These are phyloP conservation scores for Pipistrellus pygmaeus DNA, from an alignment of 2,797 vertebrate species.

Conservation along the genomic window DNA sequence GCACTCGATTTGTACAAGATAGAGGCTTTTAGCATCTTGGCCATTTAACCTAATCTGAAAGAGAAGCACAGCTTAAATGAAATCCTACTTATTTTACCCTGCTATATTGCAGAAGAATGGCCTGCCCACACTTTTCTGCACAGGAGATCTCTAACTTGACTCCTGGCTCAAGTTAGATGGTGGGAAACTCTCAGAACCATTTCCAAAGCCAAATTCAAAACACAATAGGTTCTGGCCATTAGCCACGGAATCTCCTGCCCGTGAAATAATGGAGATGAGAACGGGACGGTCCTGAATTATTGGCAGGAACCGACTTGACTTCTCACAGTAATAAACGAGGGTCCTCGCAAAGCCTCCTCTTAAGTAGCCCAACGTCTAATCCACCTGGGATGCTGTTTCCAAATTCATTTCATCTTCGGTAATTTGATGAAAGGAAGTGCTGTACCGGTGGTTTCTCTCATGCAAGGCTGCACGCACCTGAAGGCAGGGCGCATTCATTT, in stretches of 20 bases:
- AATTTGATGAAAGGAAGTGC: constrained; percentile 87
- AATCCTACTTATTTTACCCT: constrained; percentile 67
- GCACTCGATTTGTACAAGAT: constrained; percentile 59
- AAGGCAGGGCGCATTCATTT: constrained; percentile 86
- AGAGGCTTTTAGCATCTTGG: constrained; percentile 68
- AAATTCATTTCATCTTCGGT: constrained; percentile 88
- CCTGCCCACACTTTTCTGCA: constrained; percentile 58
- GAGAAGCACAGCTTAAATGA: constrained; percentile 59
- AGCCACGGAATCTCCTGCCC: constrained; percentile 64
- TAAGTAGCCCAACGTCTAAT: constrained; percentile 86
- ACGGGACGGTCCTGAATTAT: constrained; percentile 81
- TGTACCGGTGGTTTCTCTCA: constrained; percentile 84
- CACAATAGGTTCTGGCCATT: constrained; percentile 72
- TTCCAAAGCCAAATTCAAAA: constrained; percentile 65
- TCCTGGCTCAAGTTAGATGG: constrained; percentile 46
- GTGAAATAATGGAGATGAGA: constrained; percentile 76
- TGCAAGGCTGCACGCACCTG: constrained; percentile 83
- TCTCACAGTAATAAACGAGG: constrained; percentile 84
- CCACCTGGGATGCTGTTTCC: constrained; percentile 86
- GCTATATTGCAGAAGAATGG: constrained; percentile 34
- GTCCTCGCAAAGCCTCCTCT: constrained; percentile 80
- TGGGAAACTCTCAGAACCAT: constrained; percentile 71
- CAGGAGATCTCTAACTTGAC: constrained; percentile 60
- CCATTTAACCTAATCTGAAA: constrained; percentile 78
- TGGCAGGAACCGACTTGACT: constrained; percentile 81